Evolutionary conservation across 2,113 vertebrate species (phyloP).

Genomic region (Scomber japonicus): DNA sequence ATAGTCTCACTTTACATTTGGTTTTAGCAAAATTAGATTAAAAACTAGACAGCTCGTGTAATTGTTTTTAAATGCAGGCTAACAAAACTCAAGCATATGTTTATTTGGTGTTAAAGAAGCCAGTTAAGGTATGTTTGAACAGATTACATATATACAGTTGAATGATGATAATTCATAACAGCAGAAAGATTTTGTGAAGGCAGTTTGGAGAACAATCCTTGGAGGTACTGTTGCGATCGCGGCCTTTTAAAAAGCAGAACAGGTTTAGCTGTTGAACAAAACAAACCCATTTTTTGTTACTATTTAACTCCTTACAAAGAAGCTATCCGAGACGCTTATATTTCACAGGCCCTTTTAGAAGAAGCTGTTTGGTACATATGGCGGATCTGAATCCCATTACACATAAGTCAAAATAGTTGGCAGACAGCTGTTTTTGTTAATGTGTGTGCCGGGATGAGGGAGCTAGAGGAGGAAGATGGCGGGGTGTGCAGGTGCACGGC

Average conservation of each 20-base stretch:
- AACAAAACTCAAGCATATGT: not conserved
- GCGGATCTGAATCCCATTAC: constrained; percentile 57
- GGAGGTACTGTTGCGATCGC: not conserved
- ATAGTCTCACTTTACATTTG: not conserved
- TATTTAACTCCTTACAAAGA: constrained; percentile 1
- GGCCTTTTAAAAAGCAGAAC: constrained; percentile 21
- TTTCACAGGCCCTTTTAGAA: constrained; percentile 40
- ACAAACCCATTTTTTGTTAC: not conserved
- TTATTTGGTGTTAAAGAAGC: not conserved
- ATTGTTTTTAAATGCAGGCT: not conserved
- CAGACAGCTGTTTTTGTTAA: constrained; percentile 71
- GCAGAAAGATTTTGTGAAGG: not conserved
- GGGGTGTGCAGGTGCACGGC: constrained; percentile 64
- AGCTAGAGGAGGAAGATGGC: constrained; percentile 26
- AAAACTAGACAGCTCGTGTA: not conserved
- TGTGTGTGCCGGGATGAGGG: constrained; percentile 41
- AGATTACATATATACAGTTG: not conserved
- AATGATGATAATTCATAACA: not conserved
- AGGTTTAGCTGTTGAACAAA: constrained; percentile 22
- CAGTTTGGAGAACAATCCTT: not conserved
- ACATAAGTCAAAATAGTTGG: constrained; percentile 49
- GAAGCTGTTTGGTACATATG: constrained; percentile 8
- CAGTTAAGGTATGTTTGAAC: not conserved
- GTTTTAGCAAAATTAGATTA: not conserved
- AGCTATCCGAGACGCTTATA: constrained; percentile 18